Percentiles rank a stretch among this genome's conserved stretches.
phyloP scores from a whole-genome alignment of 2,888 invertebrate species.

The Vanessa cardui region DNA sequence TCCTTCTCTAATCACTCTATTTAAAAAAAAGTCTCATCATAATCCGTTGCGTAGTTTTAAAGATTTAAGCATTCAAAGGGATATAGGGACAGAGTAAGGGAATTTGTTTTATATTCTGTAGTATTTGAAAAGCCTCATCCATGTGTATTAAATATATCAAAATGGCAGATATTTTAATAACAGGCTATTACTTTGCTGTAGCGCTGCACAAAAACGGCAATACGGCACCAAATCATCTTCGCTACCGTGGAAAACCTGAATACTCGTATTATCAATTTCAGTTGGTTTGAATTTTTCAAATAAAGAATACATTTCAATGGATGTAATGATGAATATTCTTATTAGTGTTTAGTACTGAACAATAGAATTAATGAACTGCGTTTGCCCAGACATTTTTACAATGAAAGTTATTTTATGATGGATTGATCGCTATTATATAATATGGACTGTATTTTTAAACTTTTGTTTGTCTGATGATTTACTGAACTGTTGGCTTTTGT shows the following conservation, averaged over 20 bases:
- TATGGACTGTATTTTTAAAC: background rate
- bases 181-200: slow-evolving; percentile 20
- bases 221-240: slow-evolving; percentile 32
- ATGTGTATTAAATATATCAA: too few relatives aligned
- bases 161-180: slow-evolving; percentile 13
- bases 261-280: background rate
- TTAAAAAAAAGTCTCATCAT: too few relatives aligned
- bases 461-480: background rate
- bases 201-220: too few relatives aligned
- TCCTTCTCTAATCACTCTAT: too few relatives aligned
- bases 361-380: slow-evolving; percentile 65
- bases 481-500: background rate
- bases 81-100: too few relatives aligned
- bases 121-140: too few relatives aligned
- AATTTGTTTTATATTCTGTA: too few relatives aligned
- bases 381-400: slow-evolving; percentile 52
- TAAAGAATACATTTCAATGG: slow-evolving; percentile 10
- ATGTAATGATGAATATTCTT: slow-evolving; percentile 3
- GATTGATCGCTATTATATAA: slow-evolving; percentile 14
- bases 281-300: background rate
- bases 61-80: too few relatives aligned
- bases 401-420: slow-evolving; percentile 13
- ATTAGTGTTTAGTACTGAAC: slow-evolving; percentile 37
- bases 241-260: slow-evolving; percentile 22
- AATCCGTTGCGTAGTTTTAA: too few relatives aligned